Evolutionary conservation across 2,113 vertebrate species (phyloP).

Genomic region (Empidonax alnorum): DNA sequence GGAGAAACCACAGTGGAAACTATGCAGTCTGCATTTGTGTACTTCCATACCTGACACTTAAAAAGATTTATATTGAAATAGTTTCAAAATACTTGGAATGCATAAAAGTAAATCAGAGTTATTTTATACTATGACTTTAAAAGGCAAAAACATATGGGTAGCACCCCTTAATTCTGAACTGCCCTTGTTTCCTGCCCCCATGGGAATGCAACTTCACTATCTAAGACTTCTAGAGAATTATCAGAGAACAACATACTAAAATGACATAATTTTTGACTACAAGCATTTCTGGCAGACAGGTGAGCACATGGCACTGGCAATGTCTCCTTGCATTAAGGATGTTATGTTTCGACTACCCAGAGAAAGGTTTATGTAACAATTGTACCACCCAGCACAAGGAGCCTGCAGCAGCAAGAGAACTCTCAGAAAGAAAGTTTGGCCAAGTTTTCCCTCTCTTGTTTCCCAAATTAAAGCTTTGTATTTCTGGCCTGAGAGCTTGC

Average conservation of each 20-base stretch:
- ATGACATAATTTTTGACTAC: not conserved
- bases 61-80: not conserved
- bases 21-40: not conserved
- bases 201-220: rapidly evolving
- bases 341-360: not conserved
- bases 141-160: not conserved
- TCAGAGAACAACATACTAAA: not conserved
- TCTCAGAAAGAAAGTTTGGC: not conserved
- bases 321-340: not conserved
- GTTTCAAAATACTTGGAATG: not conserved
- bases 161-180: not conserved
- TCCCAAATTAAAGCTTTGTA: not conserved
- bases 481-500: not conserved
- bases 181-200: not conserved
- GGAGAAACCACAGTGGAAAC: not conserved
- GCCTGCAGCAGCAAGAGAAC: not conserved
- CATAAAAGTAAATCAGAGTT: not conserved
- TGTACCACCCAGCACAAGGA: not conserved
- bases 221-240: not conserved
- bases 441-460: not conserved
- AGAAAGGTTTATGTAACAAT: not conserved
- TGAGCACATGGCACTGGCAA: not conserved
- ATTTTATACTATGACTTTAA: not conserved
- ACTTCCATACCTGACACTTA: not conserved
- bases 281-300: not conserved